Base-by-base conservation (phyloP, 1,140 invertebrate genomes). In the Capitella teleta region DNA sequence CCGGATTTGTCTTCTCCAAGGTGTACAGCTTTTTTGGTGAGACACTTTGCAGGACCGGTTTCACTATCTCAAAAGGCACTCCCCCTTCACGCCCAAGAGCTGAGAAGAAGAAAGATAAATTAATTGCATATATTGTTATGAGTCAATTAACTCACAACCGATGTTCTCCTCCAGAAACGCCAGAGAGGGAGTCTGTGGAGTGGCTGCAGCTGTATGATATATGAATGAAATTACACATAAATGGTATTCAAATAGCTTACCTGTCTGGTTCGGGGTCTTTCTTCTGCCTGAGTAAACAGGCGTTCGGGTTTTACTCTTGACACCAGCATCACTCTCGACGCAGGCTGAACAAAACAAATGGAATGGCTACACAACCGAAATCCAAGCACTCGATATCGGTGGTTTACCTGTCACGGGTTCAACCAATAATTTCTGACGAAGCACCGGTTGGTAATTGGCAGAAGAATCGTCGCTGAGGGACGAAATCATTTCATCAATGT, bases 1-100 rank as follows among this genome's bases (percentile, higher is more conserved):
- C 0, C 1, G 86, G 81, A 76, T 98, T 97, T 62, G 82, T 83
- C 61, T 92, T 80, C 71, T 98, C 92, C 42, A 97, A 72, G 48
- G 77, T 78, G 42, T 82, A 82, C 2, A 98, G 72, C 61, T 97
- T 91, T 47, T 84, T 78, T 0, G 87, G 77, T 1, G 81, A 85
- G 18, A 87, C 86, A 57, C 80, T 79, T 66, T 91, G 84, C 18
- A 97, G 67, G 0, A 96, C 83, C 3, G 90, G 87, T 59, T 90
- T 87, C n/a, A 98, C 68, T 36, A 96, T 82, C 42, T 83, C 80
- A 68, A 83, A 95, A 14, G 92, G 91, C 53, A 94, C 84, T n/a
- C 86, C 88, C 4, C 91, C 91, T n/a, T 88, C 91, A 59, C 83
- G 86, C 64, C 90, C 88, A 38, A 94, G 73, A 41, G 79, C 85